A percentile compares a stretch with the other conserved stretches of the same genome.
Evolutionary conservation across 2,888 invertebrate species (phyloP).

Genomic region (Eupeodes luniger): DNA sequence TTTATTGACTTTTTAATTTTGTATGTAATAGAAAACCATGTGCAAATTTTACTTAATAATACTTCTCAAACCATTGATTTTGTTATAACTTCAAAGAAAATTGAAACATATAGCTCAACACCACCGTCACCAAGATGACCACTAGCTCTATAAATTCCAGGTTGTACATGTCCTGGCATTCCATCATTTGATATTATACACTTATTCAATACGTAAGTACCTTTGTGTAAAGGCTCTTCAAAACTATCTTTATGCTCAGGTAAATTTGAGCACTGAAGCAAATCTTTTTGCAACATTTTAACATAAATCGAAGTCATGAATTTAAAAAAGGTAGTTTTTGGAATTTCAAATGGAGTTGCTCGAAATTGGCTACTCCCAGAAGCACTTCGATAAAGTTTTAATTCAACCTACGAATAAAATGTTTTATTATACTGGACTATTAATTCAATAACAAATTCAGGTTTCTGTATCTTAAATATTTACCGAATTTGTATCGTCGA

Average conservation of each 20-base stretch:
- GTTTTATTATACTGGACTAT: background rate
- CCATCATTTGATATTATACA: constrained; percentile 25
- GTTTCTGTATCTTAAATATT: background rate
- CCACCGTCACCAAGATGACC: background rate
- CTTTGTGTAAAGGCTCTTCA: constrained; percentile 15
- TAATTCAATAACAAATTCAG: background rate
- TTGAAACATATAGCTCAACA: background rate
- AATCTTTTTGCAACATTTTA: constrained; percentile 38
- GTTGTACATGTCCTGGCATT: constrained; percentile 46
- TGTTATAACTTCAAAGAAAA: constrained; percentile 22
- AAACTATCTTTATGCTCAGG: background rate
- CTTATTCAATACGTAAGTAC: constrained; percentile 14
- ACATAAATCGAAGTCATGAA: constrained; percentile 41
- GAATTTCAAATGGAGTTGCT: constrained; percentile 37
- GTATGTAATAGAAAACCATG: background rate
- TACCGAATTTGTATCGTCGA: constrained; percentile 22
- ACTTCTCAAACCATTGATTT: constrained; percentile 10
- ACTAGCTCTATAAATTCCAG: constrained; percentile 39
- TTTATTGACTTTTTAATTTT: no score
- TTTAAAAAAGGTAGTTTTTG: constrained; percentile 17
- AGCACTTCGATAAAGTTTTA: constrained; percentile 41
- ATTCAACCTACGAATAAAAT: background rate
- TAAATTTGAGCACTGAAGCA: background rate
- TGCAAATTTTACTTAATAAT: background rate
- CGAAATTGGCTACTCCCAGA: constrained; percentile 33